Base-by-base conservation (phyloP, 2,888 invertebrate species). In the Cantharis rustica region DNA sequence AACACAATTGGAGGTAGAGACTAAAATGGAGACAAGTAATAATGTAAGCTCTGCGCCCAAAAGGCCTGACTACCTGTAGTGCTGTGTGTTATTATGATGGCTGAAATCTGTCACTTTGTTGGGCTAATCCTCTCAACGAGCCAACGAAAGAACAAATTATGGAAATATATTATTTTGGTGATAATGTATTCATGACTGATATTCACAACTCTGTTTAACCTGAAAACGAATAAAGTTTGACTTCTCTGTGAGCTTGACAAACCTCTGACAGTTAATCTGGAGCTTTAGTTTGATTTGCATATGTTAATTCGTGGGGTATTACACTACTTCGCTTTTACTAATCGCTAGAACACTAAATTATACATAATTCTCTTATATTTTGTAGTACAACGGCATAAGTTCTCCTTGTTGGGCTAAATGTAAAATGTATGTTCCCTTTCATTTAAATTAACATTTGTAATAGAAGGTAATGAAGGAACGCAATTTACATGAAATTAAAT, bases 231-330 rank as follows among this genome's bases (percentile, higher is more conserved):
- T 63, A 66, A 66, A 66, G n/a, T 66, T 66, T 66, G 64, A 66
- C 64, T 66, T 20, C n/a, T 20, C 64, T 66, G 69, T 71, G 71
- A 77, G 69, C 77, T 76, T 74, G 77, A 77, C 74, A 86, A 86
- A 86, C 86, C 85, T 85, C 84, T 86, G 85, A 85, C 85, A 85
- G 85, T 84, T 86, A 86, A 86, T 86, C 86, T 86, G 82, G 81
- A 83, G 85, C 82, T 84, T 86, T 85, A 84, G 83, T 80, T 77
- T 75, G 80, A 86, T 86, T 86, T 86, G 85, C 86, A 86, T 86
- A 86, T 86, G 86, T 85, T 86, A 86, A 86, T 86, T 86, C 82
- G 81, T 79, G 79, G 80, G 84, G 84, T 83, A 86, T 86, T 86
- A 85, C 83, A 81, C 81, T 80, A 82, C 81, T 80, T 82, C 83